These are phyloP conservation scores for Turritopsis dohrnii DNA, from an alignment of 30 jellyfish, hydroid and myxozoan species.

Conservation along the genomic window DNA sequence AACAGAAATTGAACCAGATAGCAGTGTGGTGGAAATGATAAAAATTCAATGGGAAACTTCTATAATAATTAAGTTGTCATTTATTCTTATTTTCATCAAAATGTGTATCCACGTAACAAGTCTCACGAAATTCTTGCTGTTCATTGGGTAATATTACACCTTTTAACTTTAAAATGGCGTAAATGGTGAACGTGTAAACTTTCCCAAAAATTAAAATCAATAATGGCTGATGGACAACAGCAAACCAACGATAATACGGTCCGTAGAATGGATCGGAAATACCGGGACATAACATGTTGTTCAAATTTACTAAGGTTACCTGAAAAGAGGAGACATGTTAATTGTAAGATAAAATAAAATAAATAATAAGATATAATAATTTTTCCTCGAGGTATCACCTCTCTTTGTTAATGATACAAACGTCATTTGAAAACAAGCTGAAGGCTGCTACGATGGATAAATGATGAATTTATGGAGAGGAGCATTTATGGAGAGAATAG, in stretches of 20 bases:
- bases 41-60: too few species aligned
- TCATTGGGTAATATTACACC: not conserved
- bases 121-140: not conserved
- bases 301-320: conserved; percentile 84
- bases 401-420: too few species aligned
- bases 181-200: conserved; percentile 35
- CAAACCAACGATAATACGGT: conserved; percentile 93
- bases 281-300: conserved; percentile 95
- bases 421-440: too few species aligned
- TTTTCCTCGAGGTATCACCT: too few species aligned
- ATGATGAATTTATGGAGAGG: too few species aligned
- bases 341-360: too few species aligned
- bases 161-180: not conserved
- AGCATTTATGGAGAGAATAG: too few species aligned
- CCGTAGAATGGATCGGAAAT: conserved; percentile 93
- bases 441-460: too few species aligned
- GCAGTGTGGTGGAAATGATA: too few species aligned
- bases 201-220: conserved; percentile 79
- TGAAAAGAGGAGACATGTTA: not conserved
- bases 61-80: too few species aligned
- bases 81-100: conserved; percentile 8
- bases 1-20: too few species aligned
- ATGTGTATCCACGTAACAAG: conserved; percentile 7
- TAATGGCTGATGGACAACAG: conserved; percentile 82
- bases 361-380: too few species aligned